phyloP scores from a whole-genome alignment of 2,797 vertebrate species.

The Enteromius fasciolatus region DNA sequence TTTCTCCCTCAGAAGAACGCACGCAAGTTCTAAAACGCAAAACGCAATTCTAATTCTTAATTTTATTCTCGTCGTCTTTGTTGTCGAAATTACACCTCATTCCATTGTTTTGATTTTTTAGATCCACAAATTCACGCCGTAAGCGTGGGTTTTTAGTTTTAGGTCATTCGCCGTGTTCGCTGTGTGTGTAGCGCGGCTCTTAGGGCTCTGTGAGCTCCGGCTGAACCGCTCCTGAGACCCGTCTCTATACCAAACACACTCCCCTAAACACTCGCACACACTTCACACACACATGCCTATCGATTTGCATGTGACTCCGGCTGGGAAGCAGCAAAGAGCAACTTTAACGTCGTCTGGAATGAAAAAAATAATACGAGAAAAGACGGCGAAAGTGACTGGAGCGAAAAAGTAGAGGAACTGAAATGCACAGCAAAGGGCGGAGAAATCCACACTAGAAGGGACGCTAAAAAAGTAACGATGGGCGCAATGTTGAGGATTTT shows the following conservation, averaged over 20 bases:
- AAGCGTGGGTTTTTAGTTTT: constrained; percentile 29
- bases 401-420: constrained; percentile 73
- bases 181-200: constrained; percentile 55
- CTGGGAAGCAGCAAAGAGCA: constrained; percentile 76
- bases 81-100: background rate
- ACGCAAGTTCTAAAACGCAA: background rate
- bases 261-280: constrained; percentile 66
- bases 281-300: constrained; percentile 71
- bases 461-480: constrained; percentile 69
- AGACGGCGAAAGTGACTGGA: constrained; percentile 75
- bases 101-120: background rate
- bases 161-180: constrained; percentile 54
- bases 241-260: constrained; percentile 67
- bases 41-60: background rate
- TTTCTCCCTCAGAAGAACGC: background rate
- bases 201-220: constrained; percentile 66
- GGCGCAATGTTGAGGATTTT: constrained; percentile 73
- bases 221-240: constrained; percentile 76
- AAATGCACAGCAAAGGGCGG: constrained; percentile 73
- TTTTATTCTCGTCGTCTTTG: background rate
- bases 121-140: background rate
- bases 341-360: constrained; percentile 73
- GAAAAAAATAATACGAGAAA: constrained; percentile 64
- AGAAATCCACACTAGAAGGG: constrained; percentile 69
- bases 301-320: constrained; percentile 82